These are phyloP conservation scores for Drosophila prostipennis DNA, from an alignment of 2,888 invertebrate species.

Conservation along the genomic window DNA sequence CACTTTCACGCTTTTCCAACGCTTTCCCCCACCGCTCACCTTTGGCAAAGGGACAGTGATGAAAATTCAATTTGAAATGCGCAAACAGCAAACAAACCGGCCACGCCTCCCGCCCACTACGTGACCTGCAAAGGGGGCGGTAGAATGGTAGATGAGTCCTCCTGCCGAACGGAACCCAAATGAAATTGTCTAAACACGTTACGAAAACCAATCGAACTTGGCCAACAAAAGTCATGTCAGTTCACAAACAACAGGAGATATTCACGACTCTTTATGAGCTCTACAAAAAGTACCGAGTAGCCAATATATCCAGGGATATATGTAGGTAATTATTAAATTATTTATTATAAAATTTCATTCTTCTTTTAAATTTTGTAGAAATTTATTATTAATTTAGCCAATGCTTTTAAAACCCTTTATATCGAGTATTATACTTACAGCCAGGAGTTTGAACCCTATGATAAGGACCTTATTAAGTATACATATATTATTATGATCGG, in stretches of 20 bases:
- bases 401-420: too few species aligned
- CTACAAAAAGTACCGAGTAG: too few species aligned
- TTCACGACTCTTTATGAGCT: too few species aligned
- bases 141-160: background rate
- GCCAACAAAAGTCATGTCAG: background rate
- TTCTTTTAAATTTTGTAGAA: too few species aligned
- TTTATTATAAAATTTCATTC: too few species aligned
- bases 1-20: background rate
- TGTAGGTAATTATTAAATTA: too few species aligned
- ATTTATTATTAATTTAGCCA: too few species aligned
- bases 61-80: slow-evolving; percentile 45
- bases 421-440: too few species aligned
- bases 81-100: slow-evolving; percentile 43
- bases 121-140: slow-evolving; percentile 7
- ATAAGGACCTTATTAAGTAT: too few species aligned
- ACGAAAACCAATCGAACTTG: background rate
- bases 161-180: background rate
- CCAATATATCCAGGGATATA: too few species aligned
- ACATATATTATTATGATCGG: too few species aligned
- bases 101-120: slow-evolving; percentile 12
- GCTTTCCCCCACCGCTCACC: slow-evolving; percentile 1
- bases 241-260: background rate
- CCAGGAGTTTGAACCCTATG: too few species aligned
- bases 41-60: slow-evolving; percentile 18
- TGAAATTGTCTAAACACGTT: slow-evolving; percentile 20